phyloP scores from a whole-genome alignment of 2,113 vertebrate species.

The Columba livia region DNA sequence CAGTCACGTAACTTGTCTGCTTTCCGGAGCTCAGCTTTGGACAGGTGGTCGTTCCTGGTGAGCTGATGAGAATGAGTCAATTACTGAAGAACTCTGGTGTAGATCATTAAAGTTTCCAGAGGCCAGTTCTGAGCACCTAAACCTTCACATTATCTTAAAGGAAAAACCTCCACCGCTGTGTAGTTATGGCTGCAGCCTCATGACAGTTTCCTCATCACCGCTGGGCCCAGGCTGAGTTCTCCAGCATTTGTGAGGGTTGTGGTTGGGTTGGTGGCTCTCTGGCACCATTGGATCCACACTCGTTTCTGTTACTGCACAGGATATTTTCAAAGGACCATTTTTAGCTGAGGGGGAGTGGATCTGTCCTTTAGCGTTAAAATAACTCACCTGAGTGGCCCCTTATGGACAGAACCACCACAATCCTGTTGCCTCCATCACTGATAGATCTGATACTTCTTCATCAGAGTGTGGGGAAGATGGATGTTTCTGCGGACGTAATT shows the following conservation, averaged over 20 bases:
- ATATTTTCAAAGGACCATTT: neutral
- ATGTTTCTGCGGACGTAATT: neutral
- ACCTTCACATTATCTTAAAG: neutral
- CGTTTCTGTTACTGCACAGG: neutral
- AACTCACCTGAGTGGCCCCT: neutral
- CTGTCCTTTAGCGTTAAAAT: neutral
- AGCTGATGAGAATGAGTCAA: neutral
- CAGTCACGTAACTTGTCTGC: neutral
- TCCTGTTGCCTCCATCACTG: neutral
- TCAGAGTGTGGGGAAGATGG: neutral
- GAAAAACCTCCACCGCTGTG: accelerated
- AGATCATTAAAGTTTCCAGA: neutral
- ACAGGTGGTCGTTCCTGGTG: neutral
- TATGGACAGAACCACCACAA: neutral
- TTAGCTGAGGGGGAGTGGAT: neutral
- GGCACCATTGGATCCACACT: neutral
- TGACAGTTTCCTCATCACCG: accelerated
- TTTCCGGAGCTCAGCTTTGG: neutral
- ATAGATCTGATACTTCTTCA: neutral
- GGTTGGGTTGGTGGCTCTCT: no score
- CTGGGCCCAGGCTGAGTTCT: neutral
- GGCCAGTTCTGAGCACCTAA: neutral
- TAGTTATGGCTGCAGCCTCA: neutral
- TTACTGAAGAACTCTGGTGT: neutral
- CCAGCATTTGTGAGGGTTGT: neutral